phyloP scores from a whole-genome alignment of 1,140 invertebrate genomes.

The Acromyrmex charruanus region DNA sequence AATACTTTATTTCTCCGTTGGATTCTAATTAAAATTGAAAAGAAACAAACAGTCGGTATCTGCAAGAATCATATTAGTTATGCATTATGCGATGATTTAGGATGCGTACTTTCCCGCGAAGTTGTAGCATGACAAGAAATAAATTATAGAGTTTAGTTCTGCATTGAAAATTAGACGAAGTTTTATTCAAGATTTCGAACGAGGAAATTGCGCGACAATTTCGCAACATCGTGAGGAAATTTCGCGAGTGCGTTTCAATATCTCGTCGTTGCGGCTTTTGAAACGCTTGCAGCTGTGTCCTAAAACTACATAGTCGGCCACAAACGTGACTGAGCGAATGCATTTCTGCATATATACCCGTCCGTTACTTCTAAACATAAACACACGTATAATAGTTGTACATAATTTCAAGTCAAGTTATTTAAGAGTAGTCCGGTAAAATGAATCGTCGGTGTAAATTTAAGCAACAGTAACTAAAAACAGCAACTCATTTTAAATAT shows the following conservation, averaged over 20 bases:
- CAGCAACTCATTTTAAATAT: neutral
- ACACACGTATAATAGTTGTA: conserved; percentile 51
- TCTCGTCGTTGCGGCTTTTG: conserved; percentile 21
- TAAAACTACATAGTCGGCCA: conserved; percentile 54
- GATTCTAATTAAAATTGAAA: conserved; percentile 11
- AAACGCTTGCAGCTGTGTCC: conserved; percentile 46
- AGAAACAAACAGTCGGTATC: neutral
- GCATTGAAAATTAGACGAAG: conserved; percentile 26
- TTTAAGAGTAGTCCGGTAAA: neutral
- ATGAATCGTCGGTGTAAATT: neutral
- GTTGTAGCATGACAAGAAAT: neutral
- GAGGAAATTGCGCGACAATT: conserved; percentile 37
- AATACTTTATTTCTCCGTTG: neutral
- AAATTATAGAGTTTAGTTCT: conserved; percentile 30
- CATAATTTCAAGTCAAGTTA: conserved; percentile 37
- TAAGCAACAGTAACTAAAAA: neutral
- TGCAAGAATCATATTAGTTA: neutral
- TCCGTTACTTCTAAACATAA: conserved; percentile 49
- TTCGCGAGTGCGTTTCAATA: conserved; percentile 60
- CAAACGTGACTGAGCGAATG: conserved; percentile 51
- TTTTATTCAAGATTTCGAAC: conserved; percentile 11
- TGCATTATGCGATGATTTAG: conserved; percentile 9
- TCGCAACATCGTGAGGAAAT: conserved; percentile 57
- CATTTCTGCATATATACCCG: conserved; percentile 21
- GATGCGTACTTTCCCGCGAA: neutral